Percentiles rank a stretch among this genome's conserved stretches.
phyloP scores from a whole-genome alignment of 2,113 vertebrate genomes.

The Phalacrocorax aristotelis region DNA sequence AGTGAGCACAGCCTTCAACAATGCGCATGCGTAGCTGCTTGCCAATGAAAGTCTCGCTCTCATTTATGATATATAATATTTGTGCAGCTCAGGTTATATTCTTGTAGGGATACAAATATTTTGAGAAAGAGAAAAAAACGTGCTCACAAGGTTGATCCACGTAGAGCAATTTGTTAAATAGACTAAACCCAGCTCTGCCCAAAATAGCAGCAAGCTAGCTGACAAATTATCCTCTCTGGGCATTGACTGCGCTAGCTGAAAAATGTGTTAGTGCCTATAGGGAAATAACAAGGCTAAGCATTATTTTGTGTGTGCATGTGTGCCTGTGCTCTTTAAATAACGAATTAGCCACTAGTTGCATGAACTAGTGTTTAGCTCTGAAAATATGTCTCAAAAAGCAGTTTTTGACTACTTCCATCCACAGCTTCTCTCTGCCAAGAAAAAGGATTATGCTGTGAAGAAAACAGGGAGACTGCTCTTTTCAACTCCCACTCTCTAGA shows the following conservation, averaged over 20 bases:
- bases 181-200: conserved; percentile 13
- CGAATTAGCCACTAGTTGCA: not conserved
- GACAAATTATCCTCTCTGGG: conserved; percentile 42
- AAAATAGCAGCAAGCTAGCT: conserved; percentile 41
- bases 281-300: conserved; percentile 40
- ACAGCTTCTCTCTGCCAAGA: not conserved
- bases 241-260: conserved; percentile 16
- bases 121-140: not conserved
- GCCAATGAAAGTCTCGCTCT: not conserved
- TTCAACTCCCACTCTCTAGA: not conserved
- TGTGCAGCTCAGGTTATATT: not conserved
- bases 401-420: not conserved
- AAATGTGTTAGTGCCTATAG: conserved; percentile 6
- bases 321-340: conserved; percentile 8
- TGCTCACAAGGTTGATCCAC: not conserved
- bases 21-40: not conserved
- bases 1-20: not conserved
- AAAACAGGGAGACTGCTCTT: not conserved
- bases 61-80: not conserved
- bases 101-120: conserved; percentile 11
- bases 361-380: not conserved
- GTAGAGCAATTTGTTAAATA: conserved; percentile 17
- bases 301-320: not conserved
- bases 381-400: not conserved
- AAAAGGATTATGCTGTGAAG: not conserved